Base-by-base conservation (phyloP, 1,140 invertebrate species). In the Bombus affinis region DNA sequence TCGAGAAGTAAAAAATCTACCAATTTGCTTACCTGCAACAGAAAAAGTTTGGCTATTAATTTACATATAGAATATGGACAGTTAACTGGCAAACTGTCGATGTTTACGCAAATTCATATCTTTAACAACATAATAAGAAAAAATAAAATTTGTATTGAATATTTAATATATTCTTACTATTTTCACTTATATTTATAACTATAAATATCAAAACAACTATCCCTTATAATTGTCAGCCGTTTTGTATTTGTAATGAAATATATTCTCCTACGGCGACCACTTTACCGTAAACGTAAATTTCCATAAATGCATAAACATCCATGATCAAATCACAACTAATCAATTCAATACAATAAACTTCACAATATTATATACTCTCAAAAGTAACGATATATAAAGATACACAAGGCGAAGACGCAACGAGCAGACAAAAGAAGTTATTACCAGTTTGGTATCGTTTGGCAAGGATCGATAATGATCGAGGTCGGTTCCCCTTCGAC, bases 351-450 rank as follows among this genome's bases (percentile, higher is more conserved):
- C 3, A 28, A n/a, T 53, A 22, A 22, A 22, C 18, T 53, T 53
- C 1, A 10, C 4, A 9, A 62, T n/a, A 28, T n/a, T 28, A 62
- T 1, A 1, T n/a, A n/a, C 28, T 62, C 12, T 4, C 0, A 10
- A n/a, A n/a, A n/a, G 12, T n/a, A 53, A 53, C 47, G 18, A 53
- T 53, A n/a, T 62, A n/a, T 13, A 62, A 62, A n/a, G 28, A 62
- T 62, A n/a, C 28, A n/a, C 47, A 62, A 62, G 28, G 59, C 22
- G 59, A 62, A n/a, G 59, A 15, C 57, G 37, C 15, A 10, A 39
- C 75, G 71, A 13, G 76, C 76, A 44, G 65, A 83, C 82, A 72
- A 84, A 84, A 79, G 75, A 39, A 84, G 78, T 84, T 84, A n/a
- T 62, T 62, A 62, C 28, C 59, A 62, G 28, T 62, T 62, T 62